Evolutionary conservation across 2,797 vertebrate species (phyloP), one percentile per base, ranked within the genome.

Genomic region (Eleutherodactylus coqui): DNA sequence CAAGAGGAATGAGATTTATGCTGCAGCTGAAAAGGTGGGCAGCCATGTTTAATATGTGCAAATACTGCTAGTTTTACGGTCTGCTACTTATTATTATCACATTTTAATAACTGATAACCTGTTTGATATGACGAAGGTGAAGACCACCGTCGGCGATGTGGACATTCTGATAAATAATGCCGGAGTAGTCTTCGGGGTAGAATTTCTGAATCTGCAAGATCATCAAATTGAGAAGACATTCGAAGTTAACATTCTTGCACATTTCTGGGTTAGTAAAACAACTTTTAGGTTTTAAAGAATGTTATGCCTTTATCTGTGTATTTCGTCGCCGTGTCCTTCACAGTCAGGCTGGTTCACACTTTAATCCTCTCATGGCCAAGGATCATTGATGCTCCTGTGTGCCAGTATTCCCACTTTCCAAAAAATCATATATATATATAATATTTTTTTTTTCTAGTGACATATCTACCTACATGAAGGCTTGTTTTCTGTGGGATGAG

Each of bases 111-210:
- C 0, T 32, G 51, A 58, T 77, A n/a, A 32, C 2, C 32, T 55
- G 19, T 77, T 55, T 83, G 53, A 14, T 58, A 55, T 79, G 27
- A 87, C 88, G 36, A 90, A 95, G 94, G 94, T 95, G 79, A 94
- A 93, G 69, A 85, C 90, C 67, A 92, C 94, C 36, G 49, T 94
- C 47, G 94, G 94, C 70, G 93, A 94, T 67, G 89, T 95, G 75
- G 91, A 90, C 60, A 93, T 95, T 85, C 89, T 95, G 85, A 88
- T 95, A 79, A 95, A 94, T 86, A 95, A 95, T 0, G 94, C 87
- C 0, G 94, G 94, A n/a, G 89, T 94, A 17, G 91, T 94, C 51
- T 92, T 91, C 45, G 1, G 93, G 47, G 89, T 92, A 0, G 94
- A 95, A 85, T 85, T 94, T 21, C 92, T 94, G 79, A 90, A 93